Percentiles rank a stretch among this genome's conserved stretches.
Evolutionary conservation across 2,113 vertebrate genomes (phyloP).

Genomic region (Platysternon megacephalum): DNA sequence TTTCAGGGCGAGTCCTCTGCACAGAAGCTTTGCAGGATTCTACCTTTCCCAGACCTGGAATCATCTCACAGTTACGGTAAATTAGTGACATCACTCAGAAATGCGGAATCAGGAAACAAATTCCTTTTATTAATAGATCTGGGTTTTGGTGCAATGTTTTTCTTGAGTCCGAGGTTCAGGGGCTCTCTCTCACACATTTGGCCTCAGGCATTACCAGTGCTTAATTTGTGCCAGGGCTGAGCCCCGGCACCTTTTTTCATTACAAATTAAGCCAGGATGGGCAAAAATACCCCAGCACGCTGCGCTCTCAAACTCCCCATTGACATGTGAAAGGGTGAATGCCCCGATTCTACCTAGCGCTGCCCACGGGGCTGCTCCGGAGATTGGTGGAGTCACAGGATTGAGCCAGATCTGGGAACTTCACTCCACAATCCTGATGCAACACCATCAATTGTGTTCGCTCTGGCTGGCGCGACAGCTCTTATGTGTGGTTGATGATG

Average conservation of each 20-base stretch:
- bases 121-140: rapidly evolving
- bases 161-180: background rate
- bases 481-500: background rate
- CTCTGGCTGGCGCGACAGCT: background rate
- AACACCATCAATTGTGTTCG: background rate
- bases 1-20: background rate
- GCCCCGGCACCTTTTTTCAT: too few species aligned
- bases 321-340: background rate
- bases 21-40: background rate
- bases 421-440: background rate
- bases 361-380: background rate
- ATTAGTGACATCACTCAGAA: background rate
- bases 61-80: background rate
- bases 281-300: background rate
- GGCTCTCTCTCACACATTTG: background rate
- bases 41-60: background rate
- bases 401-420: background rate
- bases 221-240: too few species aligned
- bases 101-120: background rate
- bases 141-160: background rate
- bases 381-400: background rate
- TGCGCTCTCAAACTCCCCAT: background rate
- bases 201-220: background rate
- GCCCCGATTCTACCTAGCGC: background rate
- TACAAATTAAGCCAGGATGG: background rate